Base-by-base conservation (phyloP, 37 sponge, comb jelly and placozoan genomes). In the Petrosia ficiformis region DNA sequence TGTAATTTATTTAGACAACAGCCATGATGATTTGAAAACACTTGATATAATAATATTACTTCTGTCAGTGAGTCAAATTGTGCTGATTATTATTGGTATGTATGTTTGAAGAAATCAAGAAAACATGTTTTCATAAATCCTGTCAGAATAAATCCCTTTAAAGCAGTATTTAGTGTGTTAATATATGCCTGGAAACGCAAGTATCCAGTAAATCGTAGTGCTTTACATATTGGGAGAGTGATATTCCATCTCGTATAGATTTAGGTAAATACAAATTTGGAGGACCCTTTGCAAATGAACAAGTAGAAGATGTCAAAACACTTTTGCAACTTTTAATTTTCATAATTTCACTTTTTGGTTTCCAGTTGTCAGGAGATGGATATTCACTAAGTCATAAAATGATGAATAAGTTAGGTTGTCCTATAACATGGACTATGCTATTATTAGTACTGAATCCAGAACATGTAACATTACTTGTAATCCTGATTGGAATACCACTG, bases 361-460 rank as follows among this genome's bases (percentile, higher is more conserved):
- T n/a, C n/a, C n/a, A n/a, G n/a, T n/a, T n/a, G n/a, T n/a, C 3
- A 30, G 33, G 68, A 34, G 67, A 32, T 8, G 67, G 31, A 56
- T 36, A 34, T 78, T 57, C 24, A 33, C 21, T 34, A 78, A 68
- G 10, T 70, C 68, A 30, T 57, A 37, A 4, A 22, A 14, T 2
- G 38, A 35, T 14, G 68, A 30, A n/a, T 37, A 68, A 83, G 0
- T 44, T 34, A n/a, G n/a, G n/a, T n/a, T n/a, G n/a, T n/a, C n/a
- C n/a, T n/a, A n/a, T n/a, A n/a, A n/a, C n/a, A n/a, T 10, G 5
- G 75, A 71, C 77, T n/a, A n/a, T n/a, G n/a, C n/a, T n/a, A n/a
- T n/a, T n/a, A n/a, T n/a, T n/a, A n/a, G n/a, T n/a, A n/a, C n/a
- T n/a, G n/a, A n/a, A n/a, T n/a, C n/a, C n/a, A n/a, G n/a, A n/a